Conservation (phyloP, 2,888 invertebrate genomes). For the Drosophila subquinaria region DNA sequence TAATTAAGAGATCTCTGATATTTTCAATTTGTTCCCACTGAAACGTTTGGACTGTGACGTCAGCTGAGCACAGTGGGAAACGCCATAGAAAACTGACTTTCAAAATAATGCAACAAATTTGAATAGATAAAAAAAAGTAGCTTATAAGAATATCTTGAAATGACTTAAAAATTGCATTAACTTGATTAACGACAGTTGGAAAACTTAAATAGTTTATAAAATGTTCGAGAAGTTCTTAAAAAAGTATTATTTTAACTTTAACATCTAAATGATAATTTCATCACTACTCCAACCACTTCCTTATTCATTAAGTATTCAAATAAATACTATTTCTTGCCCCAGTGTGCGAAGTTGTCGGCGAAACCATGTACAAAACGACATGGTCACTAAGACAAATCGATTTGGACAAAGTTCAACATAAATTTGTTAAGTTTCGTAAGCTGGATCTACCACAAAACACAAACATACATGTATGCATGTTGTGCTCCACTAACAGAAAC, state of each 20-base stretch:
- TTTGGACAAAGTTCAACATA: conserved; percentile 35
- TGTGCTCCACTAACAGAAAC: conserved; percentile 10
- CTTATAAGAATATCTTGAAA: no score
- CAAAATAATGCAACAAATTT: neutral
- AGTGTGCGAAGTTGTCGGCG: conserved; percentile 17
- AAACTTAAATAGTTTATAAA: neutral
- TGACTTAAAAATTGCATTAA: neutral
- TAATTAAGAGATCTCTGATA: conserved; percentile 28
- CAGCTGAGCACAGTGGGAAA: conserved; percentile 21
- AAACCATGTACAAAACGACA: conserved; percentile 22
- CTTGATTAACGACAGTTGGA: no score
- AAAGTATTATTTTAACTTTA: no score
- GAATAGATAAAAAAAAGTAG: neutral
- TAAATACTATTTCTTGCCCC: neutral
- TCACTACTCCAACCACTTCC: neutral
- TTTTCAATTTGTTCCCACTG: conserved; percentile 29
- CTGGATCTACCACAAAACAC: conserved; percentile 25
- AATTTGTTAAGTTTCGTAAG: conserved; percentile 37
- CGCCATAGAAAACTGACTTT: neutral
- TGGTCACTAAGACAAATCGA: conserved; percentile 46
- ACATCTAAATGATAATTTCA: neutral
- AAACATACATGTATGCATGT: conserved; percentile 11
- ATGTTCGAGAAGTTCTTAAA: no score
- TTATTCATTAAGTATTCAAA: conserved; percentile 5
- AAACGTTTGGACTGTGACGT: conserved; percentile 8